phyloP scores from a whole-genome alignment of 2,888 invertebrate genomes.

The Elmis aenea region DNA sequence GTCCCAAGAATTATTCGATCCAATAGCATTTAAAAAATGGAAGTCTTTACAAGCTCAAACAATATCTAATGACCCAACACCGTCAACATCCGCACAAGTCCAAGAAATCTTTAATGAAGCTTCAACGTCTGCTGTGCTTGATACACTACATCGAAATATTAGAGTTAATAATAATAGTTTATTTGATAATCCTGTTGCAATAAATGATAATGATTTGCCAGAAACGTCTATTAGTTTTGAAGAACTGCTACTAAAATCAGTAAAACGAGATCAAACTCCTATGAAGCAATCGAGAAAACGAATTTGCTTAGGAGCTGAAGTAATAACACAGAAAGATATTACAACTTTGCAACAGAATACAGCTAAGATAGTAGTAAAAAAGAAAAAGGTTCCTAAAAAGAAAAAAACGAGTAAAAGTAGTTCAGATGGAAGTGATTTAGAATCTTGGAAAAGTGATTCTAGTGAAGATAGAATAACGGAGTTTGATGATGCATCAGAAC shows the following conservation, averaged over 20 bases:
- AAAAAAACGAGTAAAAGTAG: constrained; percentile 12
- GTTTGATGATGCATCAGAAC: constrained; percentile 14
- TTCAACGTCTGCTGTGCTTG: constrained; percentile 2
- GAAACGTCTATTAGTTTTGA: constrained; percentile 13
- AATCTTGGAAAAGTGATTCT: constrained; percentile 12
- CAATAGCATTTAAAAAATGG: constrained; percentile 11
- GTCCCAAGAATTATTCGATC: constrained; percentile 12
- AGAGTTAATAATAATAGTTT: too few relatives aligned
- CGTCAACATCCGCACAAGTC: constrained; percentile 6
- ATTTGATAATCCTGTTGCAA: too few relatives aligned
- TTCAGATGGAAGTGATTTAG: constrained; percentile 15
- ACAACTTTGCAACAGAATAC: constrained; percentile 10
- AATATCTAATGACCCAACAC: too few relatives aligned
- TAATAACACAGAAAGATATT: constrained; percentile 11
- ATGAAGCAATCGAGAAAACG: constrained; percentile 14
- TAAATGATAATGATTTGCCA: constrained; percentile 7
- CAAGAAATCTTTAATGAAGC: not conserved
- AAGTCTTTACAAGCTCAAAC: constrained; percentile 9
- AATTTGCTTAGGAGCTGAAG: constrained; percentile 14
- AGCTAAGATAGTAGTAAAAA: constrained; percentile 7
- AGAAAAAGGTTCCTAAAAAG: constrained; percentile 7
- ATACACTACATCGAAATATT: constrained; percentile 1
- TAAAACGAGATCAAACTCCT: constrained; percentile 16
- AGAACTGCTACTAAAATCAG: constrained; percentile 14
- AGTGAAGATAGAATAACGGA: constrained; percentile 12